phyloP scores from a whole-genome alignment of 2,113 vertebrate genomes.

The Eulacestoma nigropectus region DNA sequence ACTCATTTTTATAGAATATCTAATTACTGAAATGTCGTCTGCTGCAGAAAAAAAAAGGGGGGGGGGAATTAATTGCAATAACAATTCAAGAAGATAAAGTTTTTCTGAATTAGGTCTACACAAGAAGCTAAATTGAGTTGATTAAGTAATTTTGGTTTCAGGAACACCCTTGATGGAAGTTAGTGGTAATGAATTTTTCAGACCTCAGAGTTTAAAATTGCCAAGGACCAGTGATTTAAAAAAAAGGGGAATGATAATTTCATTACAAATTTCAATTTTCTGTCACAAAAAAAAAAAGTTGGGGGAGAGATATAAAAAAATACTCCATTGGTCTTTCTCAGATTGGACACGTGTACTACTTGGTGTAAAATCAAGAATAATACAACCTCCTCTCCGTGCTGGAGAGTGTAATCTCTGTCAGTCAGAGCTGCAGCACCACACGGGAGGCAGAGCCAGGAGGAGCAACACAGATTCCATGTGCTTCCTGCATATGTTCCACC shows the following conservation, averaged over 20 bases:
- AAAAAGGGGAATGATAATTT: background rate
- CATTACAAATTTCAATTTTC: slow-evolving; percentile 52
- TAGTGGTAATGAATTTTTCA: slow-evolving; percentile 63
- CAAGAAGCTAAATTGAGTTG: slow-evolving; percentile 68
- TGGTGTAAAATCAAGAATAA: slow-evolving; percentile 12
- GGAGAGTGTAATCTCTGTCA: background rate
- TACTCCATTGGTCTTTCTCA: background rate
- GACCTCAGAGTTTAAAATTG: slow-evolving; percentile 52
- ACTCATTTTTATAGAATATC: slow-evolving; percentile 68
- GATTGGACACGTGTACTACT: slow-evolving; percentile 13
- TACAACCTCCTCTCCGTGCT: background rate
- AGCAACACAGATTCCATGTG: background rate
- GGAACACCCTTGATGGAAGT: slow-evolving; percentile 59
- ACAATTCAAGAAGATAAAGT: slow-evolving; percentile 70
- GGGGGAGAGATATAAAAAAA: background rate
- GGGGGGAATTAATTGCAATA: slow-evolving; percentile 67
- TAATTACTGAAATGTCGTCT: slow-evolving; percentile 69
- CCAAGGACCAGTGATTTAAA: slow-evolving; percentile 20
- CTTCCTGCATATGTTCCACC: fast-evolving
- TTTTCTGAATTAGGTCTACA: slow-evolving; percentile 64
- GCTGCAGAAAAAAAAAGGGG: background rate
- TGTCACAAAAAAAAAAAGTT: background rate
- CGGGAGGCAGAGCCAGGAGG: background rate
- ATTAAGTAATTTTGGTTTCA: slow-evolving; percentile 69
- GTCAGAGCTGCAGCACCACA: background rate